Percentiles rank a stretch among this genome's conserved stretches.
Evolutionary conservation across 2,888 invertebrate species (phyloP).

Genomic region (Drosophila testacea): DNA sequence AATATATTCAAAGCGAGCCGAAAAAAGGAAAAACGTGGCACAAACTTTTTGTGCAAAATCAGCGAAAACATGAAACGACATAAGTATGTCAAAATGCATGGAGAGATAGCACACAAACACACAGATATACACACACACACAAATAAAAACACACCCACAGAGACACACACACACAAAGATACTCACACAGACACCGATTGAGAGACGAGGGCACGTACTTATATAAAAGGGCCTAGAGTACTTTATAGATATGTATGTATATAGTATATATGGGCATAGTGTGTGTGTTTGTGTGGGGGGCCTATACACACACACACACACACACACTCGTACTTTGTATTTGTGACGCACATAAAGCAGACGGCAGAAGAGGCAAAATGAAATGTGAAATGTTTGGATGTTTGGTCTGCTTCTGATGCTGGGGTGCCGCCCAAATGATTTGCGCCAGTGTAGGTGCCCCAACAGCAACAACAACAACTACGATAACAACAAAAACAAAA

Average conservation of each 20-base stretch:
- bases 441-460: conserved; percentile 69
- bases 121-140: conserved; percentile 18
- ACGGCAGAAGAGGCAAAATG: conserved; percentile 57
- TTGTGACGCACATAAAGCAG: conserved; percentile 59
- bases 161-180: conserved; percentile 11
- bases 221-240: conserved; percentile 78
- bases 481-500: conserved; percentile 3
- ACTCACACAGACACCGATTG: conserved; percentile 28
- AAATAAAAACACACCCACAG: conserved; percentile 11
- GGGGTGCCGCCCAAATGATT: conserved; percentile 85
- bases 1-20: conserved; percentile 54
- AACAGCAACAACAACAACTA: conserved; percentile 36
- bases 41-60: conserved; percentile 75
- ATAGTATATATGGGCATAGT: conserved; percentile 33
- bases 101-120: conserved; percentile 51
- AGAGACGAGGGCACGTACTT: conserved; percentile 68
- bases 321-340: conserved; percentile 44
- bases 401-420: conserved; percentile 64
- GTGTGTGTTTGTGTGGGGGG: conserved; percentile 32
- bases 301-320: conserved; percentile 32
- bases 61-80: conserved; percentile 80
- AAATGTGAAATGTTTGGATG: conserved; percentile 71
- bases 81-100: conserved; percentile 81
- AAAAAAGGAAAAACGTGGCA: conserved; percentile 60
- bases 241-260: conserved; percentile 52